Evolutionary conservation across 2,888 invertebrate species (phyloP).

Genomic region (Nomada flava): DNA sequence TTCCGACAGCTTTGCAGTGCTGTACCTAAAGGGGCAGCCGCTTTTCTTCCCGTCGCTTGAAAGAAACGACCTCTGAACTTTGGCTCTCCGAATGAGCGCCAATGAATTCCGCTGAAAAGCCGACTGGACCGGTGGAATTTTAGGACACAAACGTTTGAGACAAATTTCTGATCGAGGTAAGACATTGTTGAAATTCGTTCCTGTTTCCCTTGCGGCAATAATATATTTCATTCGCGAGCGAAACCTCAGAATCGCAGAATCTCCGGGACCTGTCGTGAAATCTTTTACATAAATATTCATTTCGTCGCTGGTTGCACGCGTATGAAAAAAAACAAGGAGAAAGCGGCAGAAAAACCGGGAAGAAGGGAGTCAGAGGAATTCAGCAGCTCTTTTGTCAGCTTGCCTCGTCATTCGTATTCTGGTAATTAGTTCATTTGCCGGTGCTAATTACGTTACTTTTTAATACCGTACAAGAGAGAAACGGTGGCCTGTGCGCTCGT

Average conservation of each 20-base stretch:
- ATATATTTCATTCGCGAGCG: too few species aligned
- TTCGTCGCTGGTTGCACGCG: not conserved
- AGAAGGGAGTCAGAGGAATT: constrained; percentile 50
- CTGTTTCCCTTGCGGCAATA: too few species aligned
- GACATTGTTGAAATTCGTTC: too few species aligned
- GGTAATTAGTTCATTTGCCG: constrained; percentile 83
- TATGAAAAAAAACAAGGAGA: constrained; percentile 32
- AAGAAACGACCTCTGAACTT: constrained; percentile 29
- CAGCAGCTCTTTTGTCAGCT: constrained; percentile 75
- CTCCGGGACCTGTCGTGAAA: not conserved
- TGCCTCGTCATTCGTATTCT: constrained; percentile 78
- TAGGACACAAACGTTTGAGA: not conserved
- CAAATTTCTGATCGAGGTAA: too few species aligned
- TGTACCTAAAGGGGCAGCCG: constrained; percentile 34
- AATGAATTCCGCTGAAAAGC: not conserved
- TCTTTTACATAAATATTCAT: not conserved
- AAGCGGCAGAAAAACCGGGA: constrained; percentile 34
- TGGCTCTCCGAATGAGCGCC: not conserved
- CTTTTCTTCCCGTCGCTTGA: constrained; percentile 14
- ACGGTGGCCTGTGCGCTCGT: constrained; percentile 17
- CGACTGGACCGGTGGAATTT: not conserved
- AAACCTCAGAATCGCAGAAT: too few species aligned
- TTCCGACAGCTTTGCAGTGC: constrained; percentile 47
- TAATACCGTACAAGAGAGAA: constrained; percentile 69
- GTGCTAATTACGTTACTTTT: constrained; percentile 80